These are phyloP conservation scores for Stomatorhinus walkeri DNA, from an alignment of 2,797 vertebrate genomes.

Conservation along the genomic window DNA sequence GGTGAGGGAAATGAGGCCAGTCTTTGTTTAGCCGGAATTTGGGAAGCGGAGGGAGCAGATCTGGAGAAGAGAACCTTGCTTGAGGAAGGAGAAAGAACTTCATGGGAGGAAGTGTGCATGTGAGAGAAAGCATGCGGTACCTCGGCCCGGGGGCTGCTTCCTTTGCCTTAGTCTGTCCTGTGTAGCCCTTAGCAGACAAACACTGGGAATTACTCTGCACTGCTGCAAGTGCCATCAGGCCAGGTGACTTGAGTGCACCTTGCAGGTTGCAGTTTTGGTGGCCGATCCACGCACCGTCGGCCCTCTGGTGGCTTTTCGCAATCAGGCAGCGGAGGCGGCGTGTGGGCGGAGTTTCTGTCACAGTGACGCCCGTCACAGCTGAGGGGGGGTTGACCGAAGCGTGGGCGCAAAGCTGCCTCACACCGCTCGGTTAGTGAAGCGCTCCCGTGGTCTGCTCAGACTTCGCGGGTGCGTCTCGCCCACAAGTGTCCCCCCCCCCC, in stretches of 20 bases:
- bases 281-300: not conserved
- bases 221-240: not conserved
- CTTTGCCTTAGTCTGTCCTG: not conserved
- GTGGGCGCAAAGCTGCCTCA: constrained; percentile 9
- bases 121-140: not conserved
- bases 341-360: not conserved
- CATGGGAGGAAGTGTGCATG: not conserved
- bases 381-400: constrained; percentile 17
- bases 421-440: not conserved
- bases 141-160: not conserved
- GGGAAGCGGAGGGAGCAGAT: not conserved
- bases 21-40: not conserved
- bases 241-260: not conserved
- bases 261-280: not conserved
- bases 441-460: not conserved
- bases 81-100: not conserved
- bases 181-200: not conserved
- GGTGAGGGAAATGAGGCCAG: not conserved
- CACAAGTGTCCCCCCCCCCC: not conserved
- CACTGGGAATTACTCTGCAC: not conserved
- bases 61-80: not conserved
- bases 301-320: not conserved
- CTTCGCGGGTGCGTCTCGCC: not conserved
- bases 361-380: constrained; percentile 1
- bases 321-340: not conserved